phyloP scores from a whole-genome alignment of 2,113 vertebrate species.

The Aldabrachelys gigantea region DNA sequence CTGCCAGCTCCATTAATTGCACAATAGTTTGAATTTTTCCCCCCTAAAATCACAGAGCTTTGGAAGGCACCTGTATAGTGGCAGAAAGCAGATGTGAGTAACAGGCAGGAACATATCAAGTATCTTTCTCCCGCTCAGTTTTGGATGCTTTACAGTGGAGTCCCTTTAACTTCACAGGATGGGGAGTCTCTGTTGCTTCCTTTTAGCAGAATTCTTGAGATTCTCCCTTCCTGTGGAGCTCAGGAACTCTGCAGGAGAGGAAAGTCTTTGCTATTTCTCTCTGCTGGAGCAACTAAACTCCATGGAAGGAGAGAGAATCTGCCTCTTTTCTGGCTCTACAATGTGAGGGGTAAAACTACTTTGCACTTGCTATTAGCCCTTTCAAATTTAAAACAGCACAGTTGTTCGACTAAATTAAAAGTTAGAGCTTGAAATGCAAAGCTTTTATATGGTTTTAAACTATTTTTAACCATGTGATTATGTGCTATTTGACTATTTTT shows the following conservation, averaged over 20 bases:
- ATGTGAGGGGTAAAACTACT: not conserved
- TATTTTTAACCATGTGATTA: not conserved
- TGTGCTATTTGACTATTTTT: not conserved
- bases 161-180: slow-evolving; percentile 19
- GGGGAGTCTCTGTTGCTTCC: not conserved
- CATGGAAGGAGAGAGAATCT: not conserved
- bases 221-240: not conserved
- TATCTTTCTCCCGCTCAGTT: not conserved
- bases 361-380: not conserved
- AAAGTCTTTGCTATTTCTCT: not conserved
- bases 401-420: not conserved
- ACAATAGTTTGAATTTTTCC: not conserved
- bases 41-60: not conserved
- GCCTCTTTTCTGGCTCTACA: not conserved
- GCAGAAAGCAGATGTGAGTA: not conserved
- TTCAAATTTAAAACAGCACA: not conserved
- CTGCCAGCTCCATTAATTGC: slow-evolving; percentile 1
- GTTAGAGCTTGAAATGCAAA: not conserved
- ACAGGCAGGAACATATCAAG: not conserved
- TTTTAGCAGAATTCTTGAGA: not conserved
- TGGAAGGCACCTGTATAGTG: not conserved
- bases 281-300: not conserved
- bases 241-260: not conserved
- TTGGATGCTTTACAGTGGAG: slow-evolving; percentile 17
- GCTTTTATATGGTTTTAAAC: not conserved